Base-by-base conservation (phyloP, 2,113 vertebrate species). In the Cyrtonyx montezumae region DNA sequence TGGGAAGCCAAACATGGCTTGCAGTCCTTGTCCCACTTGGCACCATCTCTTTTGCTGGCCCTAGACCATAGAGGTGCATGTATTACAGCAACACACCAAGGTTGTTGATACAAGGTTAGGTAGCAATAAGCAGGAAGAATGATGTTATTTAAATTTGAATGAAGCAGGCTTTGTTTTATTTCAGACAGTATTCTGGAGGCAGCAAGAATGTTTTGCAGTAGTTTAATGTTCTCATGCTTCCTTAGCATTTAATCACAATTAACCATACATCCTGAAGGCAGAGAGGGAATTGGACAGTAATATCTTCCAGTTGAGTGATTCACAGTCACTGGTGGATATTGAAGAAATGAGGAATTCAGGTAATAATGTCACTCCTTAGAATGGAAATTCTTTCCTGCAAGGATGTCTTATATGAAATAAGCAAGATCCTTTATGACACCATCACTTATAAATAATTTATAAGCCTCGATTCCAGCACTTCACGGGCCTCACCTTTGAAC, bases 361-460 rank as follows among this genome's bases (percentile, higher is more conserved):
- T 95, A 90, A 85, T 43, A 78, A 70, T 1, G 7, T 23, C 59
- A 37, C 71, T 70, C 59, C 85, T 83, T 46, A 43, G 56, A 85
- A 91, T 87, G 88, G 84, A 93, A 88, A 84, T 92, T 67, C 66
- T 40, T 58, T 75, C 42, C 79, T 93, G 65, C 53, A 66, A 92
- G 84, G 63, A 91, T 61, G 9, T 11, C 34, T 59, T 82, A 69
- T 77, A 81, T 91, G 91, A 93, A 55, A 89, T 93, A 42, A 87
- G 87, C 87, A 84, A 65, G 84, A 92, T 95, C 67, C 59, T 91
- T 66, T 7, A 48, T 84, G 58, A 51, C 87, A 93, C 15, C 37
- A 87, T 67, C 79, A 46, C 25, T 70, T 67, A 79, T 46, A 94
- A 91, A 91, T 93, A 59, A 95, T 91, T 91, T 74, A 77, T 79